phyloP scores from a whole-genome alignment of 2,797 vertebrate genomes.

The Hemitrygon akajei region DNA sequence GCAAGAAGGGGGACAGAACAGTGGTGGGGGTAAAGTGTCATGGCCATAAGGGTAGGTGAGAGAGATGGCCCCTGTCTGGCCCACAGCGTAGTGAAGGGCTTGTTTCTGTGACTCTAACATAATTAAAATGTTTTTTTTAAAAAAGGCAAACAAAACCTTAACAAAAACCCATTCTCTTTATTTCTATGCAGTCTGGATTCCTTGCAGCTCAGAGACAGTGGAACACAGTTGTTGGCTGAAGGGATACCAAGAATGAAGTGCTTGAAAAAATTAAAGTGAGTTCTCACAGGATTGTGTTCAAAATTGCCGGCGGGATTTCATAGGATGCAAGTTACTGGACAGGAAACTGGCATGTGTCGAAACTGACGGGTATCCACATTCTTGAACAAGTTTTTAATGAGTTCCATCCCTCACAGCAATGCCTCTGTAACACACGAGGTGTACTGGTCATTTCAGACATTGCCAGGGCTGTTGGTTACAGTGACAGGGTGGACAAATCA shows the following conservation, averaged over 20 bases:
- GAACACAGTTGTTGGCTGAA: neutral
- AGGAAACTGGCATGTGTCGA: neutral
- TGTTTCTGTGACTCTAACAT: no score
- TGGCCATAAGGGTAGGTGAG: no score
- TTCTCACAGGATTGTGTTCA: neutral
- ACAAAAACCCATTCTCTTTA: neutral
- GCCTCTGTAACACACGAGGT: no score
- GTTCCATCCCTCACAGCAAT: neutral
- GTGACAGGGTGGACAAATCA: neutral
- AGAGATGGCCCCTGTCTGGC: no score
- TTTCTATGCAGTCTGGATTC: conserved; percentile 19
- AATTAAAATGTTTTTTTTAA: neutral
- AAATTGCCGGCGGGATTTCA: neutral
- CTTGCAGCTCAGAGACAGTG: neutral
- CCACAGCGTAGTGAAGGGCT: neutral
- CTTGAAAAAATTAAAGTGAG: conserved; percentile 32
- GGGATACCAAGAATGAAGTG: neutral
- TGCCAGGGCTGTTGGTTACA: neutral
- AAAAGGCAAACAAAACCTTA: neutral
- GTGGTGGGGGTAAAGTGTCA: no score
- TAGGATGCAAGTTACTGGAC: no score
- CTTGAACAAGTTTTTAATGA: neutral
- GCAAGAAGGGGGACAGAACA: no score
- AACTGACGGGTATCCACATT: neutral
- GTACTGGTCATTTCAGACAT: neutral